Base-by-base conservation (phyloP, 1,140 invertebrate genomes). In the Batillaria attramentaria region DNA sequence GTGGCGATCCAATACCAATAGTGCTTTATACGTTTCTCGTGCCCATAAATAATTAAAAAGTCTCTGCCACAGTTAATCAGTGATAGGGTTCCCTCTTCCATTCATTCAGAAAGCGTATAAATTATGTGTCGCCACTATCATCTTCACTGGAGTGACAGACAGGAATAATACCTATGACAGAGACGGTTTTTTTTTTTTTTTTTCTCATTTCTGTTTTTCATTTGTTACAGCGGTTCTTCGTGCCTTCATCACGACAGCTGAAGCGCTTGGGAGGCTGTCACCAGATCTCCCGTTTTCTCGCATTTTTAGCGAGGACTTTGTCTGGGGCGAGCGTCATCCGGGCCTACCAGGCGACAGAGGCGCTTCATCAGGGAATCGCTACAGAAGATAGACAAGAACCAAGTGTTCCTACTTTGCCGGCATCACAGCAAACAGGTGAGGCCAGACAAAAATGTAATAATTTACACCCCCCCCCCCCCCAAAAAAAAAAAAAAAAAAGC, bases 211-310 rank as follows among this genome's bases (percentile, higher is more conserved):
- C 10, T 35, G 6, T 28, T 41, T 8, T 24, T 70, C 6, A 13
- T 43, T 39, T 37, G 13, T 85, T 92, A n/a, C 94, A 98, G 93
- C 94, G 96, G 80, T 97, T 98, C 92, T 99, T 98, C 90, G 95
- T 99, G 68, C 92, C 94, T 1, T 96, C 97, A 0, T 92, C 91
- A 1, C 88, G 92, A 42, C 92, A 93, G 75, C 79, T 92, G 57
- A 92, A 92, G 66, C 85, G 92, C 18, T 82, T 92, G 8, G n/a
- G 91, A 92, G 69, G 88, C 91, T 13, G 89, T 90, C 1, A 87
- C 88, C 3, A 72, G 90, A 16, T 92, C 91, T 4, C 92, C 92
- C 0, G 91, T 92, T 24, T 92, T 90, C 78, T 73, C 90, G n/a
- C 92, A 92, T 81, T 92, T n/a, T 93, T 70, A 86, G 88, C 6